Conservation (phyloP, 2,888 invertebrate species). For the Steinernema scapterisci region DNA sequence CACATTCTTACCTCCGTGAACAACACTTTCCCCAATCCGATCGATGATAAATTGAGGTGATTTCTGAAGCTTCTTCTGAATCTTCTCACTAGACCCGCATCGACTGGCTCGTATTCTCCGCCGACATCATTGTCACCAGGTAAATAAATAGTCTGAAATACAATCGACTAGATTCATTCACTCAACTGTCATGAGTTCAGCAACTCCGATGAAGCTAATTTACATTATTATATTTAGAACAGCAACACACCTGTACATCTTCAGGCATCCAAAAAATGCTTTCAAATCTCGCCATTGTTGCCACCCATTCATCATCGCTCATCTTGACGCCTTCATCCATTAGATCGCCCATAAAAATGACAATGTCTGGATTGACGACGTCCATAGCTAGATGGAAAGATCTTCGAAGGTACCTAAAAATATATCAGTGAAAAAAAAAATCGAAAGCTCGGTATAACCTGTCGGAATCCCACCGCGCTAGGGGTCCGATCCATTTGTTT, state of each 20-base stretch:
- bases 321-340: slow-evolving; percentile 83
- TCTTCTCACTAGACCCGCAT: slow-evolving; percentile 22
- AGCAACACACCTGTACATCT: slow-evolving; percentile 15
- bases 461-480: slow-evolving; percentile 86
- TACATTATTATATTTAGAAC: no score
- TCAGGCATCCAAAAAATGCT: slow-evolving; percentile 13
- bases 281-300: slow-evolving; percentile 32
- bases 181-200: neutral
- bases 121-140: slow-evolving; percentile 98
- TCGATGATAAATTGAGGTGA: neutral
- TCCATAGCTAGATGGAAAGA: slow-evolving; percentile 79
- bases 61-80: slow-evolving; percentile 34
- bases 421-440: neutral
- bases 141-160: slow-evolving; percentile 75
- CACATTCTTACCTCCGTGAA: neutral
- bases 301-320: slow-evolving; percentile 34
- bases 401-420: slow-evolving; percentile 78
- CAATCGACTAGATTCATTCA: neutral
- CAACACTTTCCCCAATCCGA: slow-evolving; percentile 7
- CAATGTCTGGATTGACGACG: slow-evolving; percentile 80
- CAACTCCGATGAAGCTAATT: no score
- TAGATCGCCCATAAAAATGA: slow-evolving; percentile 89
- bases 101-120: slow-evolving; percentile 76
- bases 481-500: slow-evolving; percentile 74
- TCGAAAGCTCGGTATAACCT: no score